Percentiles rank a stretch among this genome's conserved stretches.
These are phyloP conservation scores for Lutjanus argentimaculatus DNA, from an alignment of 2,797 vertebrate species.

Conservation along the genomic window DNA sequence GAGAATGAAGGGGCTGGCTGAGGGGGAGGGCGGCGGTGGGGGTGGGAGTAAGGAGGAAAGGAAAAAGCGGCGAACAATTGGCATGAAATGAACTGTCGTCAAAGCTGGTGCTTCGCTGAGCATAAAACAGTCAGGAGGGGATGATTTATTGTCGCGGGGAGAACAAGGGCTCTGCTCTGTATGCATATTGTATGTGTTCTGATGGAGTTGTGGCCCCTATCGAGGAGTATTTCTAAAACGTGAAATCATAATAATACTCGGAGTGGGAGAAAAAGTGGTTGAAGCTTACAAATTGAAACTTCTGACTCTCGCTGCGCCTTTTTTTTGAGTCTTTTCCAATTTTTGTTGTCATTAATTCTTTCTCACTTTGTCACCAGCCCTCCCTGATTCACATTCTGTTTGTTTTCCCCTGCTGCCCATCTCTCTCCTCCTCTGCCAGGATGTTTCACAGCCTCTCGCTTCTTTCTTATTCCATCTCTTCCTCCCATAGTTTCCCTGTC, in stretches of 20 bases:
- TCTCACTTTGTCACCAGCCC: slow-evolving; percentile 8
- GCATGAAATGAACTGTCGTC: slow-evolving; percentile 81
- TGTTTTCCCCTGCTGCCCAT: slow-evolving; percentile 31
- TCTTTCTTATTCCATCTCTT: slow-evolving; percentile 32
- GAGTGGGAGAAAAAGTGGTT: slow-evolving; percentile 10
- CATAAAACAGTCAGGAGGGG: slow-evolving; percentile 73
- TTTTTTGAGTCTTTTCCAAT: slow-evolving; percentile 4
- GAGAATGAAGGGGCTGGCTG: slow-evolving; percentile 40
- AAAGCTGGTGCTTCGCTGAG: slow-evolving; percentile 67
- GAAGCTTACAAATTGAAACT: slow-evolving; percentile 52
- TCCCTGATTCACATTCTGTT: slow-evolving; percentile 45
- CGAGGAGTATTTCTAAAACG: slow-evolving; percentile 40
- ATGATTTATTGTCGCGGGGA: slow-evolving; percentile 74
- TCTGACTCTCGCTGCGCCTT: not conserved
- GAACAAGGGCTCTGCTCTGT: slow-evolving; percentile 61
- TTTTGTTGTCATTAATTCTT: slow-evolving; percentile 18
- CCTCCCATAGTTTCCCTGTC: slow-evolving; percentile 25
- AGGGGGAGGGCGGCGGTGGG: not conserved
- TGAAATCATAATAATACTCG: slow-evolving; percentile 48
- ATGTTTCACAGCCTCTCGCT: slow-evolving; percentile 28
- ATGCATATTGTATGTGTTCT: slow-evolving; percentile 64
- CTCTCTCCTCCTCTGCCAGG: slow-evolving; percentile 19
- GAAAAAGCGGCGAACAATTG: slow-evolving; percentile 66
- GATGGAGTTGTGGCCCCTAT: slow-evolving; percentile 53
- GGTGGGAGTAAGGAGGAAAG: not conserved